Percentiles rank a stretch among this genome's conserved stretches.
These are phyloP conservation scores for Megaceryle maxima DNA, from an alignment of 2,113 vertebrate species.

Conservation along the genomic window DNA sequence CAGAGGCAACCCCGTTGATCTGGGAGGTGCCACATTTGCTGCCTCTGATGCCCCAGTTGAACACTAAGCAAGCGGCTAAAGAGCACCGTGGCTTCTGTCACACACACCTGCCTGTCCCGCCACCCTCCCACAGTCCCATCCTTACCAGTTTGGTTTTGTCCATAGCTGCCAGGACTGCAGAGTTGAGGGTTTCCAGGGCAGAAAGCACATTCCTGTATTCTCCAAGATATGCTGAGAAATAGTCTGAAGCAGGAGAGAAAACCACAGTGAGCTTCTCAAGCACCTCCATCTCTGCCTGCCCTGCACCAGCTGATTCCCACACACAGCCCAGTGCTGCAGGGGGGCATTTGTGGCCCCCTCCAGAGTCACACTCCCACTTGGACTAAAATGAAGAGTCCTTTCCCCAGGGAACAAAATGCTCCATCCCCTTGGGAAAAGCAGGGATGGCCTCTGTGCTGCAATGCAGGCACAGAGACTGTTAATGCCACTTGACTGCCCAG, in stretches of 20 bases:
- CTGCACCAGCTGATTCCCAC: background rate
- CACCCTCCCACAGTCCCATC: fast-evolving
- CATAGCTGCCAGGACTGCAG: constrained; percentile 92
- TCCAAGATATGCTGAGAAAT: constrained; percentile 92
- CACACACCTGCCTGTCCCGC: fast-evolving
- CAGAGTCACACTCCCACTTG: background rate
- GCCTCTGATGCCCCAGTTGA: background rate
- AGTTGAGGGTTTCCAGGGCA: constrained; percentile 89
- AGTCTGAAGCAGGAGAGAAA: constrained; percentile 76
- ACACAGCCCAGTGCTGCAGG: background rate
- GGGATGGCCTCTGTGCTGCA: background rate
- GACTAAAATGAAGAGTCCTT: background rate
- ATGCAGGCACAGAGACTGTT: background rate
- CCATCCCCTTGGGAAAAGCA: background rate
- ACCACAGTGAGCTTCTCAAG: background rate
- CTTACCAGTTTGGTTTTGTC: constrained; percentile 95
- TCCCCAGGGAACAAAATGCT: background rate
- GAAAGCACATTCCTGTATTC: constrained; percentile 91
- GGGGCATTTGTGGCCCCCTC: fast-evolving
- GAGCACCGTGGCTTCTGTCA: fast-evolving
- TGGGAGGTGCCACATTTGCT: background rate
- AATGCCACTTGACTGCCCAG: background rate
- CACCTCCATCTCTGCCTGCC: background rate
- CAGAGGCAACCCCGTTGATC: fast-evolving
- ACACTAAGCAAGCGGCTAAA: background rate